These are phyloP conservation scores for Leptura quadrifasciata DNA, from an alignment of 2,888 invertebrate genomes.

Conservation along the genomic window DNA sequence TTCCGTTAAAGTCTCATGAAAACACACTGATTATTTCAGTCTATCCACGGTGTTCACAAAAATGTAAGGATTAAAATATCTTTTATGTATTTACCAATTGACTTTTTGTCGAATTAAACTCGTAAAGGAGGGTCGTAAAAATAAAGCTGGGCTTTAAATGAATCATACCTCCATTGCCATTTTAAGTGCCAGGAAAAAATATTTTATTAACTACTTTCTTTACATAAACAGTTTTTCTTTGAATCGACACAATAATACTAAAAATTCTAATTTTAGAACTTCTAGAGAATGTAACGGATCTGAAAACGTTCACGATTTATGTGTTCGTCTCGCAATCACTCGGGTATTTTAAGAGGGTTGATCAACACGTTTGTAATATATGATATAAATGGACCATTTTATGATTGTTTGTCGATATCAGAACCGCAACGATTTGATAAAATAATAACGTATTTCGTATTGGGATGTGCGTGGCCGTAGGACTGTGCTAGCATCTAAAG, in stretches of 20 bases:
- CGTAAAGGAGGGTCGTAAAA: not conserved
- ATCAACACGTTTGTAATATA: conserved; percentile 26
- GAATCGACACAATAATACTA: conserved; percentile 8
- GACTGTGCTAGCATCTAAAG: not conserved
- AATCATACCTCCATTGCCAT: not conserved
- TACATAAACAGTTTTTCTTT: not conserved
- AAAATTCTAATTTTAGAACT: conserved; percentile 33
- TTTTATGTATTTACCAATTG: not conserved
- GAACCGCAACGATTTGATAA: conserved; percentile 1
- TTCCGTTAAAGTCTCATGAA: too few species aligned
- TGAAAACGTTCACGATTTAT: conserved; percentile 27
- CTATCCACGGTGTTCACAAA: not conserved
- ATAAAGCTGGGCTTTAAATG: not conserved
- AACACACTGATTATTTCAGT: not conserved
- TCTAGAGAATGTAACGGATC: conserved; percentile 19
- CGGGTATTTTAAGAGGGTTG: conserved; percentile 19
- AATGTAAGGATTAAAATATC: not conserved
- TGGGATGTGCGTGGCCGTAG: conserved; percentile 9
- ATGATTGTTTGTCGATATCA: conserved; percentile 1
- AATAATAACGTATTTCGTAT: conserved; percentile 19
- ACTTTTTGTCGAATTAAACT: not conserved
- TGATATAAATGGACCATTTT: conserved; percentile 9
- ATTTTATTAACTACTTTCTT: conserved; percentile 10
- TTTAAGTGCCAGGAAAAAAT: conserved; percentile 3
- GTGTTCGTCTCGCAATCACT: not conserved